These are phyloP conservation scores for Caenorhabditis sp. DNA, from an alignment of 2,888 invertebrate species.

Conservation along the genomic window DNA sequence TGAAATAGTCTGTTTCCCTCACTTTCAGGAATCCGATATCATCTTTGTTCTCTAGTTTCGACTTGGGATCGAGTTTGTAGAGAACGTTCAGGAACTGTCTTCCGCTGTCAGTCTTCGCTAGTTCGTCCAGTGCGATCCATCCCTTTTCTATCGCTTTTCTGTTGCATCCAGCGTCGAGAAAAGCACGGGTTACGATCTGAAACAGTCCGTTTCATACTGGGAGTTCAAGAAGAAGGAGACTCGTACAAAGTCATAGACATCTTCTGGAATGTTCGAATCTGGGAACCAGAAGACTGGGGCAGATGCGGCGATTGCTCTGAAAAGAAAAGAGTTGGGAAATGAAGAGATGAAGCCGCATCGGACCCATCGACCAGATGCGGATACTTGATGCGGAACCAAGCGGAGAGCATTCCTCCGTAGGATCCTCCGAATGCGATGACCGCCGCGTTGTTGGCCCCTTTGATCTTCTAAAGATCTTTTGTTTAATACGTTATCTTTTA, in stretches of 20 bases:
- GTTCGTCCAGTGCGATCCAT: slow-evolving; percentile 85
- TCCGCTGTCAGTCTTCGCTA: slow-evolving; percentile 83
- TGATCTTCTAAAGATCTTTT: slow-evolving; percentile 61
- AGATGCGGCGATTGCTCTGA: slow-evolving; percentile 93
- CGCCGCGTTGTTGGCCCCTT: slow-evolving; percentile 82
- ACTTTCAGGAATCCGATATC: slow-evolving; percentile 51
- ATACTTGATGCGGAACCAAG: slow-evolving; percentile 96
- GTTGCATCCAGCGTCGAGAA: slow-evolving; percentile 81
- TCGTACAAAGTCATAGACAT: slow-evolving; percentile 65
- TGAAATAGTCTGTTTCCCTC: not conserved
- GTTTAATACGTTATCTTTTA: no score
- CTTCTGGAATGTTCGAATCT: slow-evolving; percentile 64
- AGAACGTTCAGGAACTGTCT: slow-evolving; percentile 84
- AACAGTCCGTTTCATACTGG: not conserved
- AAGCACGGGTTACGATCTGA: slow-evolving; percentile 87
- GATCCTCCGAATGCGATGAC: slow-evolving; percentile 91
- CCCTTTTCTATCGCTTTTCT: slow-evolving; percentile 85
- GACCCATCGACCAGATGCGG: slow-evolving; percentile 86
- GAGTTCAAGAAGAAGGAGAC: no score
- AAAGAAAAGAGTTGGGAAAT: no score
- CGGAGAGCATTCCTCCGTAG: slow-evolving; percentile 96
- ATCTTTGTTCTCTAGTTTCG: slow-evolving; percentile 66
- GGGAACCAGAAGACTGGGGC: slow-evolving; percentile 84
- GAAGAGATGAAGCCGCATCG: no score
- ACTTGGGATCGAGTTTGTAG: slow-evolving; percentile 85